A percentile compares a stretch with the other conserved stretches of the same genome.
Conservation (phyloP, 2,113 vertebrate species). For the Opisthocomus hoazin region DNA sequence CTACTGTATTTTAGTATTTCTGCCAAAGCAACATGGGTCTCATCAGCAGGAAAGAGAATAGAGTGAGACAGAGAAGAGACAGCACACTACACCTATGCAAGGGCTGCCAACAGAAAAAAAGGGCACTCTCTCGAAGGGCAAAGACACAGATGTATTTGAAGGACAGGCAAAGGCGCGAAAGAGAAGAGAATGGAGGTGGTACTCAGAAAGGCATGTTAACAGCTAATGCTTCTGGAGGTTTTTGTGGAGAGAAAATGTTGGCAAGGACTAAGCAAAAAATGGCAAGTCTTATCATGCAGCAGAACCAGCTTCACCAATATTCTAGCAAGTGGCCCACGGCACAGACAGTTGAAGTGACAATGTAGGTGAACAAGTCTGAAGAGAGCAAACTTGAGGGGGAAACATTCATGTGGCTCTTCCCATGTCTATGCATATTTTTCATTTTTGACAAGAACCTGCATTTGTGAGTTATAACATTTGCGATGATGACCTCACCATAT, state of each 20-base stretch:
- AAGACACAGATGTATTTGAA: slow-evolving; percentile 53
- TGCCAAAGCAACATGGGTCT: slow-evolving; percentile 67
- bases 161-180: slow-evolving; percentile 16
- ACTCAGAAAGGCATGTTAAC: neutral
- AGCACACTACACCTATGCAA: slow-evolving; percentile 37
- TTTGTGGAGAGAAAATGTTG: neutral
- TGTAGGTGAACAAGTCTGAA: rapidly evolving
- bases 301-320: neutral
- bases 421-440: neutral
- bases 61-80: slow-evolving; percentile 38
- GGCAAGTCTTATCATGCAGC: neutral
- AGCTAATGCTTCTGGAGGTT: neutral
- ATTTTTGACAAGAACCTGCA: neutral
- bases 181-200: neutral
- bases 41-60: slow-evolving; percentile 59
- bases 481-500: neutral
- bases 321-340: neutral
- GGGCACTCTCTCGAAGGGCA: slow-evolving; percentile 58
- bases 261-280: neutral
- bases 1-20: slow-evolving; percentile 61
- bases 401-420: neutral
- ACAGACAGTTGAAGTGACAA: neutral
- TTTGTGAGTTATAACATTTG: neutral
- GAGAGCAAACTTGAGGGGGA: neutral
- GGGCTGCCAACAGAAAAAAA: slow-evolving; percentile 60